phyloP scores from a whole-genome alignment of 2,797 vertebrate species.

The Strix occidentalis region DNA sequence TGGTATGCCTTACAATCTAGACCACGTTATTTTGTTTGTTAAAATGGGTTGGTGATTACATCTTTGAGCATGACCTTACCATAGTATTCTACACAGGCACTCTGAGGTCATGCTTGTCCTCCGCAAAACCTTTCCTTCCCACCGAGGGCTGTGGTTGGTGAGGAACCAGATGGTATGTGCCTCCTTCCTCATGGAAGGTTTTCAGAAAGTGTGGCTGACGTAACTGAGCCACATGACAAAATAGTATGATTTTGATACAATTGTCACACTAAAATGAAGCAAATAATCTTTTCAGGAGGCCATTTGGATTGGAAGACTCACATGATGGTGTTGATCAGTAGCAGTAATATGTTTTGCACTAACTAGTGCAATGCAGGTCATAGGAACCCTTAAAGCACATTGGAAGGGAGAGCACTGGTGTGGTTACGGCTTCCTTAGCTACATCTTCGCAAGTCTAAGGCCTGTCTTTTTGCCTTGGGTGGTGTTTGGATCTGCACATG shows the following conservation, averaged over 20 bases:
- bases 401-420: background rate
- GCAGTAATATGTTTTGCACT: background rate
- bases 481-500: background rate
- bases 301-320: background rate
- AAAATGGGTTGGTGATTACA: background rate
- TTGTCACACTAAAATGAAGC: background rate
- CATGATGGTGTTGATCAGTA: background rate
- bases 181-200: background rate
- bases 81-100: background rate
- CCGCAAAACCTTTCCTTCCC: background rate
- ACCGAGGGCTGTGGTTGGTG: accelerated
- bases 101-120: background rate
- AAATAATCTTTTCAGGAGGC: background rate
- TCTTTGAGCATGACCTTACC: background rate
- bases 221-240: background rate
- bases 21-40: background rate
- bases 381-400: accelerated
- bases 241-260: background rate
- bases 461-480: background rate
- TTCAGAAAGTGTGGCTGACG: background rate
- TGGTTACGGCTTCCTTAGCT: background rate
- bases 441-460: accelerated
- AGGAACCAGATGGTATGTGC: background rate
- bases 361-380: background rate
- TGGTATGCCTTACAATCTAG: background rate